Conservation (phyloP, 2,797 vertebrate genomes). For the Lates japonicus region DNA sequence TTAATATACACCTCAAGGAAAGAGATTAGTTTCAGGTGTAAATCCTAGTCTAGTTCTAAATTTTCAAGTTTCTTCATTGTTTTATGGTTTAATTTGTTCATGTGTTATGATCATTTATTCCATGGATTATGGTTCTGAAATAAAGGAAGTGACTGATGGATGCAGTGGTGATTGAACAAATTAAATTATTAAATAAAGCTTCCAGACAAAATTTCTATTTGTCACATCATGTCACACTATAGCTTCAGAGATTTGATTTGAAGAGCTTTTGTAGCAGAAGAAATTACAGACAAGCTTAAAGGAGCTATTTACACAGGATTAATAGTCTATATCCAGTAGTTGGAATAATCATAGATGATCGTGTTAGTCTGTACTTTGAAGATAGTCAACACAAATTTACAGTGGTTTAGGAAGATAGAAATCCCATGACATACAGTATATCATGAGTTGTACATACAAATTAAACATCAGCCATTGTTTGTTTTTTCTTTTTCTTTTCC, state of each 20-base stretch:
- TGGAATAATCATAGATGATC: neutral
- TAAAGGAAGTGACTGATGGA: conserved; percentile 2
- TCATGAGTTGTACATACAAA: neutral
- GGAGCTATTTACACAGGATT: neutral
- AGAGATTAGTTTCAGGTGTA: neutral
- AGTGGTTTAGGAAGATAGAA: neutral
- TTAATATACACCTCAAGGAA: neutral
- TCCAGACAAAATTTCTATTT: conserved; percentile 1
- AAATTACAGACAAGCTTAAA: neutral
- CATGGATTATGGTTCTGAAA: neutral
- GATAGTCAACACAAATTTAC: neutral
- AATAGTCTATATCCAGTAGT: neutral
- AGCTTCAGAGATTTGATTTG: neutral
- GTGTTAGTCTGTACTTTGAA: neutral
- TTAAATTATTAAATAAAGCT: conserved; percentile 4
- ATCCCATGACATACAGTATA: too few relatives aligned
- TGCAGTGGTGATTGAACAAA: neutral
- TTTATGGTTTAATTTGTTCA: neutral
- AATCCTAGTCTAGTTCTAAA: neutral
- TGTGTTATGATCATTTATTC: neutral
- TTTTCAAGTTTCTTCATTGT: too few relatives aligned
- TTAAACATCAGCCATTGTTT: neutral
- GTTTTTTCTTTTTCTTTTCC: too few relatives aligned
- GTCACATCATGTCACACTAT: conserved; percentile 3
- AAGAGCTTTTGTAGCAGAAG: neutral